Evolutionary conservation across 2,797 vertebrate genomes (phyloP), one percentile per base, ranked within the genome.

Genomic region (Oryzias dopingdopingensis): DNA sequence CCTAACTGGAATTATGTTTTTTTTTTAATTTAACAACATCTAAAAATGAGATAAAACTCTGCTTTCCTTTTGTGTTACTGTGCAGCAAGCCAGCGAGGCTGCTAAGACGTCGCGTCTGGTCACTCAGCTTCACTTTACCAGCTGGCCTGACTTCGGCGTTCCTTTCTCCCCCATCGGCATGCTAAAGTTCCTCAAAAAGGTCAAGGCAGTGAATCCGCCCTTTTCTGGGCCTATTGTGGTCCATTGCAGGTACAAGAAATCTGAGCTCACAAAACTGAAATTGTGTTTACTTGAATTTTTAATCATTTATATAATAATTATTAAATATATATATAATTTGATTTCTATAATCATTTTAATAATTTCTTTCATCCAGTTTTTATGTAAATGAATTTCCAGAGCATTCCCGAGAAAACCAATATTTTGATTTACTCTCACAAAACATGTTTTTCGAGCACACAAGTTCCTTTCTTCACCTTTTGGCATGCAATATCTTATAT

Each of bases 181-280:
- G 97, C 94, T 99, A 56, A 99, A 99, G 82, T 99, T 99, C 87
- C 92, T 98, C 53, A 99, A 98, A 74, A 98, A 98, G 67, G 96
- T 98, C 78, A 96, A 95, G 80, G 60, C 86, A 0, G 73, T 96
- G 68, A 97, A 96, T 83, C 94, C 95, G 0, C 65, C 90, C 0
- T 93, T 91, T 1, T 83, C 93, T 0, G 96, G 97, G 17, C 96
- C 96, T 1, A 89, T 96, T 0, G 92, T 95, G 63, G 94, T 98
- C 74, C 96, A 99, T 86, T 99, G 97, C 81, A 99, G 97, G 97
- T 98, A 90, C 43, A 4, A 16, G 2, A 52, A 1, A 17, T 8
- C 24, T 45, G 32, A 68, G 29, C 51, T 43, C 5, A 67, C 14
- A 12, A 8, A 37, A 16, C 17, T 49, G n/a, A 63, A 49, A 14